A percentile compares a stretch with the other conserved stretches of the same genome.
phyloP scores from a whole-genome alignment of 2,888 invertebrate genomes.

The Therioaphis trifolii region DNA sequence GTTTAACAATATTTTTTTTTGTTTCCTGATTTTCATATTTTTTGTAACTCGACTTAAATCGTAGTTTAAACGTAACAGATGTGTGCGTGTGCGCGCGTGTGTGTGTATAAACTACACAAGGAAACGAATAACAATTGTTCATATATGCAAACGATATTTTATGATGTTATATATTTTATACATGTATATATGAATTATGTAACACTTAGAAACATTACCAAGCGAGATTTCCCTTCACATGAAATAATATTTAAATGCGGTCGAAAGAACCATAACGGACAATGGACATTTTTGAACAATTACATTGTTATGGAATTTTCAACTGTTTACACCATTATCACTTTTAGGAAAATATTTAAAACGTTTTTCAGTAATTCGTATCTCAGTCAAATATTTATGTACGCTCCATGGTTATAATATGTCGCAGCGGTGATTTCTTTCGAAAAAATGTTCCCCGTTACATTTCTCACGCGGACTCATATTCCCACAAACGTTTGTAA shows the following conservation, averaged over 20 bases:
- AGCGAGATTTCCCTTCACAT: not conserved
- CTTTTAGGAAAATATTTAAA: not conserved
- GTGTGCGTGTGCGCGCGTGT: too few species aligned
- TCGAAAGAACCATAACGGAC: not conserved
- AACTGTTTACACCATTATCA: not conserved
- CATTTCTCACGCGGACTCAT: too few species aligned
- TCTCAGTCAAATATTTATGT: too few species aligned
- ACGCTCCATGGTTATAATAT: too few species aligned
- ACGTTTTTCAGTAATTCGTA: not conserved
- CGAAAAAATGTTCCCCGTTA: not conserved
- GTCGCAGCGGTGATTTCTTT: not conserved
- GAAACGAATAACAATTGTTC: not conserved
- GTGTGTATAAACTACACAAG: not conserved
- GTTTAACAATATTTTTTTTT: too few species aligned
- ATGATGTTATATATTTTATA: too few species aligned
- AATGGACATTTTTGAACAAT: not conserved
- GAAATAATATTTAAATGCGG: not conserved
- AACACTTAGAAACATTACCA: slow-evolving; percentile 10
- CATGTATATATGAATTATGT: too few species aligned
- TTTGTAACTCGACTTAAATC: not conserved
- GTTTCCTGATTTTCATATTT: not conserved
- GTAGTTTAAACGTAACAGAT: too few species aligned
- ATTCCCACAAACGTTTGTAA: too few species aligned
- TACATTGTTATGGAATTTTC: not conserved
- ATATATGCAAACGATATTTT: not conserved